A percentile compares a stretch with the other conserved stretches of the same genome.
These are phyloP conservation scores for Diglossa cyanea DNA, from an alignment of 2,797 vertebrate genomes.

Conservation along the genomic window DNA sequence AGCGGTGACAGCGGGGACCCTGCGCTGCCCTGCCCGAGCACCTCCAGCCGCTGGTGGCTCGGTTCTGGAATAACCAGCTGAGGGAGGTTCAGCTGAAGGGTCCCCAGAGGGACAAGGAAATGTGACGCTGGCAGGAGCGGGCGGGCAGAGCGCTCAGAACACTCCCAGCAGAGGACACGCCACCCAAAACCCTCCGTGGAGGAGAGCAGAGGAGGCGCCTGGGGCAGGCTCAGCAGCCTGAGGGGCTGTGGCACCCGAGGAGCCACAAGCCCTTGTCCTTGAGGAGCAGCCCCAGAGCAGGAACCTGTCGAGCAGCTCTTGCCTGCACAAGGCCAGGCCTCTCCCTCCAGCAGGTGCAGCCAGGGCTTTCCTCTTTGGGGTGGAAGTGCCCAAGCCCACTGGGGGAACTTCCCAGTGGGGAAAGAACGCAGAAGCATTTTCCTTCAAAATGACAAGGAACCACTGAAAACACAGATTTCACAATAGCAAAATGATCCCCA, in stretches of 20 bases:
- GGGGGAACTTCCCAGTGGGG: neutral
- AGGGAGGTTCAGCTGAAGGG: neutral
- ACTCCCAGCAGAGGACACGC: neutral
- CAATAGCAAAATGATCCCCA: neutral
- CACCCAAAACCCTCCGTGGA: neutral
- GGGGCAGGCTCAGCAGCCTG: neutral
- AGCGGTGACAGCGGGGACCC: fast-evolving
- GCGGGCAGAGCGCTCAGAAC: neutral
- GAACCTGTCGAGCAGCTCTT: neutral
- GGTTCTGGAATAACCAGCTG: neutral
- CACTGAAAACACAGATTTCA: neutral
- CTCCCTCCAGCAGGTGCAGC: neutral
- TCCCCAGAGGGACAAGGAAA: neutral
- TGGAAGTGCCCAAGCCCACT: neutral
- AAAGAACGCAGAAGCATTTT: neutral
- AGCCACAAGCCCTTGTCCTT: neutral
- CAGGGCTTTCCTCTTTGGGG: neutral
- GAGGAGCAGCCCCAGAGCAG: neutral
- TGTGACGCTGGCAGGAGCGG: neutral
- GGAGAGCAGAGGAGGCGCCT: neutral
- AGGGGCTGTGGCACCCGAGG: neutral
- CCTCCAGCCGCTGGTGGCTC: neutral
- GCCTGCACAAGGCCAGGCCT: fast-evolving
- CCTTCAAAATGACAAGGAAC: neutral
- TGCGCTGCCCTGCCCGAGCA: fast-evolving